phyloP scores from a whole-genome alignment of 2,113 vertebrate genomes.

The Ailuropoda melanoleuca region DNA sequence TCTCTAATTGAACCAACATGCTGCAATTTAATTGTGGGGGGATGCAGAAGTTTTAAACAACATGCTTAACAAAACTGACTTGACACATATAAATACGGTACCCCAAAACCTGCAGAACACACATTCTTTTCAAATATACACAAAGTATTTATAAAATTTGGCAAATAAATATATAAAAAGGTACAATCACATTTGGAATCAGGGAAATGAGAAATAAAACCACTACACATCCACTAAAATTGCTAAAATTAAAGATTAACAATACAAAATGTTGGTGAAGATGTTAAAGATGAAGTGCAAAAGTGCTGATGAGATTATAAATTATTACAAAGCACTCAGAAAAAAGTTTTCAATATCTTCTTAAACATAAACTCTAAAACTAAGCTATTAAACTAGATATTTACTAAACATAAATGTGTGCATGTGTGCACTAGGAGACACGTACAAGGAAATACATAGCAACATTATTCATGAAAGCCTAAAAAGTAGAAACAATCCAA shows the following conservation, averaged over 20 bases:
- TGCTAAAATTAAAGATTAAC: slow-evolving; percentile 1
- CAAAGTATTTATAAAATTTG: neutral
- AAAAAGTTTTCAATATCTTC: neutral
- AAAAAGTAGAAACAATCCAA: neutral
- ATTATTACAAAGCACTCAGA: neutral
- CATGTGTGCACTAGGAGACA: neutral
- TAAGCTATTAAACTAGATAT: neutral
- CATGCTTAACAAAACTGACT: neutral
- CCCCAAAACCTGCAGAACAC: neutral
- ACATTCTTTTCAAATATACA: neutral
- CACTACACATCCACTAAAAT: neutral
- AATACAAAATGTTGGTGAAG: neutral
- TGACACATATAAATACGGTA: neutral
- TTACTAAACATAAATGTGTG: neutral
- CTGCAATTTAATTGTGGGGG: neutral
- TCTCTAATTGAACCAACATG: neutral
- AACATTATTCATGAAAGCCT: neutral
- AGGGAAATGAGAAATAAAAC: neutral
- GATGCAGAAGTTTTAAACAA: neutral
- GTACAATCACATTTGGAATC: neutral
- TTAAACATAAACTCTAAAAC: neutral
- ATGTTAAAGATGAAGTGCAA: neutral
- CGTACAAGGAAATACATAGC: neutral
- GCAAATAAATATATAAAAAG: neutral
- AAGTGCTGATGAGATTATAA: neutral